Evolutionary conservation across 1,140 invertebrate genomes (phyloP).

Genomic region (Forficula auricularia): DNA sequence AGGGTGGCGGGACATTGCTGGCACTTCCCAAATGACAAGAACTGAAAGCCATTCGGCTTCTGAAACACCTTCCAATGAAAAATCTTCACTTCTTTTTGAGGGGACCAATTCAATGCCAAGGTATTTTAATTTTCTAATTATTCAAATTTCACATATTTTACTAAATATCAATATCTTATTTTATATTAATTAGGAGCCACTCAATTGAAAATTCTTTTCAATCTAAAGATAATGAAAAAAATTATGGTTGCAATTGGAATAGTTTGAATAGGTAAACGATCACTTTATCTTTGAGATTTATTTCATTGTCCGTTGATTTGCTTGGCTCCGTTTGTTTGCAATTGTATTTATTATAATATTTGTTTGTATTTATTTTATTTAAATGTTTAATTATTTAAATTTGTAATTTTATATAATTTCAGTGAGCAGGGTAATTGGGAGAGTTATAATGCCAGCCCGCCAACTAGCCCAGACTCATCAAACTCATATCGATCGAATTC

Average conservation of each 20-base stretch:
- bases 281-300: slow-evolving; percentile 9
- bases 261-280: too few relatives aligned
- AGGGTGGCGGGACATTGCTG: slow-evolving; percentile 23
- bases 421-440: background rate
- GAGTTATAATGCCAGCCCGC: slow-evolving; percentile 16
- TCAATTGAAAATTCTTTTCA: too few relatives aligned
- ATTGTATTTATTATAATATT: slow-evolving; percentile 20
- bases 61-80: slow-evolving; percentile 30
- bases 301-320: slow-evolving; percentile 16
- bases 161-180: background rate
- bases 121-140: slow-evolving; percentile 14
- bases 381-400: slow-evolving; percentile 4
- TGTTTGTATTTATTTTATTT: background rate
- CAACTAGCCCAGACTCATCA: slow-evolving; percentile 7
- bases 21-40: slow-evolving; percentile 29
- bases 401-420: slow-evolving; percentile 1
- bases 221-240: too few relatives aligned
- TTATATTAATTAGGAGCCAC: too few relatives aligned
- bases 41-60: slow-evolving; percentile 23
- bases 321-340: slow-evolving; percentile 19
- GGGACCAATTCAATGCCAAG: slow-evolving; percentile 1
- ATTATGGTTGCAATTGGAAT: too few relatives aligned
- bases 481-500: slow-evolving; percentile 1
- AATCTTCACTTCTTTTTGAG: slow-evolving; percentile 28
- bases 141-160: too few relatives aligned